Evolutionary conservation across 2,113 vertebrate genomes (phyloP).

Genomic region (Salvelinus fontinalis): DNA sequence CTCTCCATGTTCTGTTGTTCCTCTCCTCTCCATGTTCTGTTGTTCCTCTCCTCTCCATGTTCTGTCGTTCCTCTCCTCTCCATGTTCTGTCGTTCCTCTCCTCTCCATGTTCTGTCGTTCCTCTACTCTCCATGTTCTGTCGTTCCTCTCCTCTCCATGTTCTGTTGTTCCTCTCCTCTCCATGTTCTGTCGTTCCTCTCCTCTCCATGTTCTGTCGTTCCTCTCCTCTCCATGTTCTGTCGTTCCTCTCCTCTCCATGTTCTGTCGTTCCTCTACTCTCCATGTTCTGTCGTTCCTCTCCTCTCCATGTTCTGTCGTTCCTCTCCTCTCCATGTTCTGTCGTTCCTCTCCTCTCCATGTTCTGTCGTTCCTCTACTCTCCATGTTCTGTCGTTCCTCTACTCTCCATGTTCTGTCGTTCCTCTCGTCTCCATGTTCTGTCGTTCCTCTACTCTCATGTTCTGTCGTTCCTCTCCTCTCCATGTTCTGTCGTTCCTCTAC

Average conservation of each 20-base stretch:
- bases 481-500: too few species aligned
- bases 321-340: too few species aligned
- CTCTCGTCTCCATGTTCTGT: too few species aligned
- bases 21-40: neutral
- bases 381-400: too few species aligned
- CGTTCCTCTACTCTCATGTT: too few species aligned
- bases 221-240: neutral
- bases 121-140: neutral
- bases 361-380: too few species aligned
- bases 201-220: neutral
- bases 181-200: neutral
- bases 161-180: neutral
- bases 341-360: too few species aligned
- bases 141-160: neutral
- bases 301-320: too few species aligned
- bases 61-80: neutral
- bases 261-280: neutral
- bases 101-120: neutral
- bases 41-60: neutral
- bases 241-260: neutral
- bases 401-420: too few species aligned
- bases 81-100: neutral
- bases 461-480: too few species aligned
- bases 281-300: neutral
- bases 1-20: neutral